A percentile compares a stretch with the other conserved stretches of the same genome.
Evolutionary conservation across 2,888 invertebrate genomes (phyloP).

Genomic region (Eupithecia tripunctaria): DNA sequence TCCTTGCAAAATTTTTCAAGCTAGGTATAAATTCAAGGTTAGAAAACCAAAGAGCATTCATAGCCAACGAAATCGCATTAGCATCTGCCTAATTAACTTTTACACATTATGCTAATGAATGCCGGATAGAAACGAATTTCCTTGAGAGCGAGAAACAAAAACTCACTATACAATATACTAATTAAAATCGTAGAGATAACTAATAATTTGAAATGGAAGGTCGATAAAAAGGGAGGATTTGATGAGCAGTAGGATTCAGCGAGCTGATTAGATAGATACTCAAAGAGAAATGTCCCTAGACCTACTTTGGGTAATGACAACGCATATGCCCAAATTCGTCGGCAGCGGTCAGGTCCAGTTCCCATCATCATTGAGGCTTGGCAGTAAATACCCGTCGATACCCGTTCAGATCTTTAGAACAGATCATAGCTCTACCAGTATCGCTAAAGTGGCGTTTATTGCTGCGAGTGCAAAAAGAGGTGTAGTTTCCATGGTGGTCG

Average conservation of each 20-base stretch:
- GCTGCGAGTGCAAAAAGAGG: neutral
- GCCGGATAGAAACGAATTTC: conserved; percentile 61
- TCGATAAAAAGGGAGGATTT: neutral
- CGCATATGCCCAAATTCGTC: neutral
- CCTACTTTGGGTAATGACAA: neutral
- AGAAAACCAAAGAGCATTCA: conserved; percentile 36
- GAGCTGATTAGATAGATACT: neutral
- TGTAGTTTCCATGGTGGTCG: neutral
- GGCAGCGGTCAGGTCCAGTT: neutral
- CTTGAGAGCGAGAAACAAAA: conserved; percentile 68
- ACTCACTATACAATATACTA: conserved; percentile 48
- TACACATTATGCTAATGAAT: conserved; percentile 60
- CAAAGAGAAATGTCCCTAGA: neutral
- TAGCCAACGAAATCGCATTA: conserved; percentile 50
- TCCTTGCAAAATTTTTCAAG: neutral
- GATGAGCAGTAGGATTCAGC: neutral
- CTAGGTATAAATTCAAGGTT: conserved; percentile 39
- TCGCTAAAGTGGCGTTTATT: neutral
- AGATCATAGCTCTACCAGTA: neutral
- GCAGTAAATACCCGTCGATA: neutral
- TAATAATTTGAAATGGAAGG: neutral
- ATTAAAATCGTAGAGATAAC: neutral
- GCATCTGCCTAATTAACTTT: conserved; percentile 56
- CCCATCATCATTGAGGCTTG: neutral
- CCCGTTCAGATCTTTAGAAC: neutral